A percentile compares a stretch with the other conserved stretches of the same genome.
These are phyloP conservation scores for Meandrusa payeni DNA, from an alignment of 2,888 invertebrate species.

Conservation along the genomic window DNA sequence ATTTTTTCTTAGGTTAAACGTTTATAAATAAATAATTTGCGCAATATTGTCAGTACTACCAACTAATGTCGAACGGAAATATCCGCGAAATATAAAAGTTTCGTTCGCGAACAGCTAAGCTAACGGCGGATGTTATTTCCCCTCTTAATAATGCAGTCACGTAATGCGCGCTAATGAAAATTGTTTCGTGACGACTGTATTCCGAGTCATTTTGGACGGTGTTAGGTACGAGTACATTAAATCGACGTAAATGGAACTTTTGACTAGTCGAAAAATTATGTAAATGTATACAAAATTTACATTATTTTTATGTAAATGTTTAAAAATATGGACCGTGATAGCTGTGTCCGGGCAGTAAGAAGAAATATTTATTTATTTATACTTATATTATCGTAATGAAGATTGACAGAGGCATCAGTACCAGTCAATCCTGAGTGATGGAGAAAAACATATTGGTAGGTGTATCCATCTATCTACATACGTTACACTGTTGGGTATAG, in stretches of 20 bases:
- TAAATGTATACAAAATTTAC: constrained; percentile 1
- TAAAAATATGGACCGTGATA: no score
- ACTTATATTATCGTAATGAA: no score
- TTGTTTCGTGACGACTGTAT: constrained; percentile 68
- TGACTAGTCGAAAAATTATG: constrained; percentile 1
- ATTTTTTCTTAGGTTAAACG: no score
- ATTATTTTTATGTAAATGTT: no score
- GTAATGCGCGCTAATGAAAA: constrained; percentile 71
- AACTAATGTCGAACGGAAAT: constrained; percentile 31
- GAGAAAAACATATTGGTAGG: no score
- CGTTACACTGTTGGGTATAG: no score
- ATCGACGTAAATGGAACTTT: constrained; percentile 30
- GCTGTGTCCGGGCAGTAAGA: no score
- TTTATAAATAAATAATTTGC: no score
- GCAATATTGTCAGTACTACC: background rate
- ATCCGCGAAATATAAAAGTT: constrained; percentile 44
- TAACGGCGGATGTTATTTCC: constrained; percentile 39
- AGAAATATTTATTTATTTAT: no score
- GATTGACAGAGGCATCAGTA: no score
- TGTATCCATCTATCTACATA: no score
- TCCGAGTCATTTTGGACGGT: constrained; percentile 56
- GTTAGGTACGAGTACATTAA: constrained; percentile 57
- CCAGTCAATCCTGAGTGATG: no score
- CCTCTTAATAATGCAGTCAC: constrained; percentile 68
- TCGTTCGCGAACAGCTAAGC: constrained; percentile 46